Percentiles rank a stretch among this genome's conserved stretches.
phyloP scores from a whole-genome alignment of 2,888 invertebrate genomes.

The Hesperia comma region DNA sequence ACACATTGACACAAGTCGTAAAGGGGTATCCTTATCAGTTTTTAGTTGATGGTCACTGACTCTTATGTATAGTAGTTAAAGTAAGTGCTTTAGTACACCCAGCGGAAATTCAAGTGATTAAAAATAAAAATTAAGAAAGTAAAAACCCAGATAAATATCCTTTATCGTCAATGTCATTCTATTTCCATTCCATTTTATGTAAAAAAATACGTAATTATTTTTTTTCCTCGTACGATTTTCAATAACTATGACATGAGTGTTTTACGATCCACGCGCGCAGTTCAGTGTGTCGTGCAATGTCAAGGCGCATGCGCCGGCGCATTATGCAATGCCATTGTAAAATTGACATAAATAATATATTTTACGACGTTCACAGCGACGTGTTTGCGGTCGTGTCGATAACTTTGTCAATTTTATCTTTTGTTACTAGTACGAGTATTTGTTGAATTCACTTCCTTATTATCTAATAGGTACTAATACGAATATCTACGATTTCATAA shows the following conservation, averaged over 20 bases:
- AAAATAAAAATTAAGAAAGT: too few species aligned
- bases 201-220: background rate
- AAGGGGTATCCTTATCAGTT: too few species aligned
- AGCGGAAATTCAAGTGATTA: too few species aligned
- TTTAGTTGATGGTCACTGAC: too few species aligned
- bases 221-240: background rate
- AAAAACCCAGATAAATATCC: too few species aligned
- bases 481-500: background rate
- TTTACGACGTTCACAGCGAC: constrained; percentile 53
- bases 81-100: too few species aligned
- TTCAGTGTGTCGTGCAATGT: constrained; percentile 78
- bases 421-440: constrained; percentile 4
- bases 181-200: background rate
- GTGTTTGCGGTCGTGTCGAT: constrained; percentile 22
- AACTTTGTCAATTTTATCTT: constrained; percentile 5
- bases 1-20: too few species aligned
- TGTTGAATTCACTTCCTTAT: background rate
- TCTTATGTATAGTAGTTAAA: too few species aligned
- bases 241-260: constrained; percentile 46
- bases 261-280: constrained; percentile 77
- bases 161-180: too few species aligned
- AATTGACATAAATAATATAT: constrained; percentile 73
- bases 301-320: constrained; percentile 67
- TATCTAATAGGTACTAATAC: too few species aligned
- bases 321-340: constrained; percentile 76